Evolutionary conservation across 2,113 vertebrate species (phyloP).

Genomic region (Etia nguti): DNA sequence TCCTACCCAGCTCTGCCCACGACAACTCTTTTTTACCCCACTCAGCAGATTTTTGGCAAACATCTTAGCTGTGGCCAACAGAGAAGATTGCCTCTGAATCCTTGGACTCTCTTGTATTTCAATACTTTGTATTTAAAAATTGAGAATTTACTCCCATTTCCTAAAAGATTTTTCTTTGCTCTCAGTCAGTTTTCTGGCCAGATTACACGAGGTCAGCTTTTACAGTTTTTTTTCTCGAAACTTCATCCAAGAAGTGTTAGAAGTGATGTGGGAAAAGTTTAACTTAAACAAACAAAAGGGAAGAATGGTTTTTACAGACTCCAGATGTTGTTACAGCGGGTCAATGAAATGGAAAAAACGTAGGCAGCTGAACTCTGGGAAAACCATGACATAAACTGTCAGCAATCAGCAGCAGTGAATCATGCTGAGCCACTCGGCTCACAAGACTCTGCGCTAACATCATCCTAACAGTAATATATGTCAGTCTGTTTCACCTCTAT

Average conservation of each 20-base stretch:
- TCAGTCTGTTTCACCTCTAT: slow-evolving; percentile 2
- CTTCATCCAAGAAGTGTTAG: neutral
- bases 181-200: neutral
- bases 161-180: neutral
- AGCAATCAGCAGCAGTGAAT: slow-evolving; percentile 60
- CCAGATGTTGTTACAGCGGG: slow-evolving; percentile 51
- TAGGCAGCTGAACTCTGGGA: slow-evolving; percentile 31
- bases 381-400: slow-evolving; percentile 65
- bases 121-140: neutral
- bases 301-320: slow-evolving; percentile 1
- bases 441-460: slow-evolving; percentile 5
- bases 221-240: neutral
- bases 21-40: slow-evolving; percentile 40
- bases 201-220: neutral
- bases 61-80: neutral
- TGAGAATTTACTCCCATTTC: neutral
- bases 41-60: slow-evolving; percentile 60
- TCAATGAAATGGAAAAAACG: slow-evolving; percentile 45
- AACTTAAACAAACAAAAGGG: slow-evolving; percentile 9
- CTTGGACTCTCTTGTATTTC: neutral
- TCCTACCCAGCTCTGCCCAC: slow-evolving; percentile 54
- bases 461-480: slow-evolving; percentile 8
- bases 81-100: neutral
- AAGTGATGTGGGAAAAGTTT: slow-evolving; percentile 23
- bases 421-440: slow-evolving; percentile 35